Conservation (phyloP, 2,113 vertebrate species). For the Paradoxurus hermaphroditus region DNA sequence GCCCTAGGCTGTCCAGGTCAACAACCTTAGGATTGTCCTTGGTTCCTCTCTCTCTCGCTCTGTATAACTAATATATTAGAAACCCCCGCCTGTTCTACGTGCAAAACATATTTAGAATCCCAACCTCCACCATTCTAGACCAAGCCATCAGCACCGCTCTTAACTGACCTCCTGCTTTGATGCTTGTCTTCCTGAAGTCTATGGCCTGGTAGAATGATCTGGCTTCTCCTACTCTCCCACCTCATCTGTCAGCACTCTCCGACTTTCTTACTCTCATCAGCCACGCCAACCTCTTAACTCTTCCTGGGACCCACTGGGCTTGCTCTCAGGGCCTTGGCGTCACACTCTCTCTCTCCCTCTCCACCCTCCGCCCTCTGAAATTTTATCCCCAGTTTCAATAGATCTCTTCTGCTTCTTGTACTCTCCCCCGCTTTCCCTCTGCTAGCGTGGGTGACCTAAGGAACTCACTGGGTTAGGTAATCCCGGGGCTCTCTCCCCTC, state of each 20-base stretch:
- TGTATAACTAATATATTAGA: neutral
- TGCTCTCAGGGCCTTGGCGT: neutral
- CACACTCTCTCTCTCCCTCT: neutral
- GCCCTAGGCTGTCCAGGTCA: neutral
- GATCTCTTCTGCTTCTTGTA: neutral
- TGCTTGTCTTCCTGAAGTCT: neutral
- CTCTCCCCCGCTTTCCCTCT: neutral
- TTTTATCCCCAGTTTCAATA: neutral
- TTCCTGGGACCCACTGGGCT: neutral
- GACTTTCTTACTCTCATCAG: neutral
- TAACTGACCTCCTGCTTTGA: neutral
- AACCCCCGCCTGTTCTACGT: neutral
- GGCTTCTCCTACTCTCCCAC: neutral
- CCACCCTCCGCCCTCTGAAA: neutral
- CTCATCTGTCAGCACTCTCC: neutral
- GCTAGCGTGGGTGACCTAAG: neutral
- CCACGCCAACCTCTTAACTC: neutral
- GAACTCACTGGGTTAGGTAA: neutral
- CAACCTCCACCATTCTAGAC: neutral
- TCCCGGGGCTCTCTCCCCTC: neutral
- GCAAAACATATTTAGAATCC: neutral
- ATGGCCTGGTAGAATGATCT: neutral
- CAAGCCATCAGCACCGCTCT: neutral
- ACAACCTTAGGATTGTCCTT: neutral
- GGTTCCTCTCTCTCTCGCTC: neutral